Percentiles rank a stretch among this genome's conserved stretches.
Conservation (phyloP, 2,113 vertebrate species). For the Paracanthobrama guichenoti region DNA sequence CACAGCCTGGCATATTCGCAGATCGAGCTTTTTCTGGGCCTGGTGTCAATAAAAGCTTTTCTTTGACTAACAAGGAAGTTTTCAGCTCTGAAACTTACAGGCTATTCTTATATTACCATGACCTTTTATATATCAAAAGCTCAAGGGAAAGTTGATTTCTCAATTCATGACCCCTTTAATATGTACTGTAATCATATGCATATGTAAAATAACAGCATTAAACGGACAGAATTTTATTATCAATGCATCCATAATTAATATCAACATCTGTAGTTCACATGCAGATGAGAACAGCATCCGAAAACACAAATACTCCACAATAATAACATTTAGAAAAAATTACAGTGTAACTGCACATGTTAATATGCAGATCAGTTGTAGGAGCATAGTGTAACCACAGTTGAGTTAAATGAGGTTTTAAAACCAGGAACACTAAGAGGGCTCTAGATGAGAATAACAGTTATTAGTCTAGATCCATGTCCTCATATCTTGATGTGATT, state of each 20-base stretch:
- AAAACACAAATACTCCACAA: not conserved
- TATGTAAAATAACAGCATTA: too few relatives aligned
- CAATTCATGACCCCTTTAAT: too few relatives aligned
- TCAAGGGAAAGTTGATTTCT: too few relatives aligned
- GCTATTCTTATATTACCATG: too few relatives aligned
- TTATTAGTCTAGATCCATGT: slow-evolving; percentile 37
- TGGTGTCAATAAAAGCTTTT: too few relatives aligned
- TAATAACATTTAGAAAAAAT: slow-evolving; percentile 1
- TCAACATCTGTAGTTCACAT: not conserved
- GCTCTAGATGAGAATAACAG: slow-evolving; percentile 16
- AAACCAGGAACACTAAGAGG: slow-evolving; percentile 5
- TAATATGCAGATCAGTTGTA: not conserved
- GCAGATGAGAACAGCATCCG: not conserved
- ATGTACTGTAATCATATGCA: too few relatives aligned
- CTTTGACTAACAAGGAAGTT: too few relatives aligned
- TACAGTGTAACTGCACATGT: not conserved
- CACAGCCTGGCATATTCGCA: too few relatives aligned
- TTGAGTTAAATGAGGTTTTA: slow-evolving; percentile 1
- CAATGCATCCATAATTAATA: not conserved
- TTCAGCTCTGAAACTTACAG: too few relatives aligned
- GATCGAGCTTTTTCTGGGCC: too few relatives aligned
- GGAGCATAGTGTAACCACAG: not conserved
- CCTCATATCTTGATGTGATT: slow-evolving; percentile 36
- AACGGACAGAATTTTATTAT: not conserved
- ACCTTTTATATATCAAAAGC: too few relatives aligned